A percentile compares a stretch with the other conserved stretches of the same genome.
phyloP scores from a whole-genome alignment of 1,140 invertebrate species.

The Xylocopa sonorina region DNA sequence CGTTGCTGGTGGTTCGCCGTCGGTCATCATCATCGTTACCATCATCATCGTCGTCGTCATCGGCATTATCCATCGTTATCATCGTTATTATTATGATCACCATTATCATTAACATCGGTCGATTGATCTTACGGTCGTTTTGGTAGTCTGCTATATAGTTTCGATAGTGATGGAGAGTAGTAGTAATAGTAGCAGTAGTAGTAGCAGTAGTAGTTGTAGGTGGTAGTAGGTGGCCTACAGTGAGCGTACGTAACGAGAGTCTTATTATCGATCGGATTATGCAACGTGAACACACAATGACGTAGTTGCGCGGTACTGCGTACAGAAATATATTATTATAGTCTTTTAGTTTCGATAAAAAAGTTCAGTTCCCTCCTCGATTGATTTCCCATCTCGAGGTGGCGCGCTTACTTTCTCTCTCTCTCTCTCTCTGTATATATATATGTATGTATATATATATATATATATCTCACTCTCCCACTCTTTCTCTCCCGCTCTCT shows the following conservation, averaged over 20 bases:
- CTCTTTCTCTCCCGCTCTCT: constrained; percentile 18
- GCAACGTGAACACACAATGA: constrained; percentile 82
- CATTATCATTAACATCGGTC: constrained; percentile 56
- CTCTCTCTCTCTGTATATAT: constrained; percentile 47
- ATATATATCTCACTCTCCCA: constrained; percentile 38
- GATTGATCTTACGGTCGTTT: constrained; percentile 62
- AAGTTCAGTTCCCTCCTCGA: constrained; percentile 82
- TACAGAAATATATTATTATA: constrained; percentile 83
- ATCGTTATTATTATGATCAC: constrained; percentile 20
- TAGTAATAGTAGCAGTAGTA: constrained; percentile 60
- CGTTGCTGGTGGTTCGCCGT: constrained; percentile 27
- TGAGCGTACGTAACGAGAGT: constrained; percentile 80
- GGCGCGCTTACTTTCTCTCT: constrained; percentile 69
- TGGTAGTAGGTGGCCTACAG: constrained; percentile 72
- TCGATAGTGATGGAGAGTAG: constrained; percentile 55
- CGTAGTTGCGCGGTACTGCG: constrained; percentile 81
- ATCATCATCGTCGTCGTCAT: neutral
- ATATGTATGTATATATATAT: too few species aligned
- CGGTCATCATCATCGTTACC: constrained; percentile 29
- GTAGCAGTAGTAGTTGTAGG: constrained; percentile 60
- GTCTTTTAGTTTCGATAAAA: constrained; percentile 83
- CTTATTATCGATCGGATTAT: constrained; percentile 82
- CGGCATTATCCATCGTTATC: constrained; percentile 6
- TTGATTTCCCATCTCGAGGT: constrained; percentile 71
- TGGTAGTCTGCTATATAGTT: constrained; percentile 52